Base-by-base conservation (phyloP, 2,797 vertebrate genomes). In the Anas flavirostris region DNA sequence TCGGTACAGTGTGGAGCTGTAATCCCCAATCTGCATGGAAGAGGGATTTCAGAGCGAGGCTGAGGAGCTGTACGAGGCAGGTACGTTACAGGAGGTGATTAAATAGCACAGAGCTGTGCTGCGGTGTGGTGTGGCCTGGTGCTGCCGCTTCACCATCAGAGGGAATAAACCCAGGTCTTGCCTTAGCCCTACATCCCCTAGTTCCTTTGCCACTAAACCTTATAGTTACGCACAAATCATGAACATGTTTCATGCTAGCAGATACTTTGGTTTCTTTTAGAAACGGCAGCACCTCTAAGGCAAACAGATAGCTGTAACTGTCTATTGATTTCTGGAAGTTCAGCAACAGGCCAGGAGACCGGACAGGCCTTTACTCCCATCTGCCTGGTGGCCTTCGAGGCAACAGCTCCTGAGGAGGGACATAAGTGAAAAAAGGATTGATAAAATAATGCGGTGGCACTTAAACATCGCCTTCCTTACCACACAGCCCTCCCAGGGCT, bases 271-370 rank as follows among this genome's bases (percentile, higher is more conserved):
- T 58, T 67, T 25, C 29, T 62, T 74, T 67, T 33, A 22, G n/a
- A 63, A 74, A 55, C 5, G 52, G 41, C 67, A 58, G 82, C 46
- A 73, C 10, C n/a, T 53, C 44, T 50, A 33, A 53, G 33, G 79
- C 48, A 81, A 70, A 62, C 0, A 0, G 12, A 5, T 86, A 86
- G 21, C 1, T 28, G 16, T 2, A 10, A 62, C 11, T 43, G 21
- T 26, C 26, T 72, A 7, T 31, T 72, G 52, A 48, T 66, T 85
- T 33, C 67, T 66, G 29, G 22, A 16, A 63, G 41, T 46, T 55
- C 22, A 82, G 52, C 52, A 73, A 48, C 29, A 26, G 35, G 26
- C 29, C 5, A 12, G 28, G 41, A 50, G 70, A 25, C 8, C 4
- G 31, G 73, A 33, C 44, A 8, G 46, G 73, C 17, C 48, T n/a